These are phyloP conservation scores for Choristoneura rosaceana DNA, from an alignment of 2,888 invertebrate species.

Conservation along the genomic window DNA sequence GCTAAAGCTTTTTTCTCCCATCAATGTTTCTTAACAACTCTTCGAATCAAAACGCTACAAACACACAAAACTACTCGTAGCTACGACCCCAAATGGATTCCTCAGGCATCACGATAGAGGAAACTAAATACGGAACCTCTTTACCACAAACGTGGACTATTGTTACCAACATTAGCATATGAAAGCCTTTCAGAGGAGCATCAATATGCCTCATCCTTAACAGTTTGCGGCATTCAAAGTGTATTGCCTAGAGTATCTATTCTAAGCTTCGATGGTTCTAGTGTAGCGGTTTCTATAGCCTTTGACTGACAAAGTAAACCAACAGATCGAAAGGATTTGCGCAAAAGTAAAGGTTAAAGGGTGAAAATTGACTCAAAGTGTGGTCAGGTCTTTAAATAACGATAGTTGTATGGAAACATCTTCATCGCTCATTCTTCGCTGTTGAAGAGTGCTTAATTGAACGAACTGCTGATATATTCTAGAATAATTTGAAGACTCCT, in stretches of 20 bases:
- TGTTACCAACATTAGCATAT: slow-evolving; percentile 27
- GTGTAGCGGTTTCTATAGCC: not conserved
- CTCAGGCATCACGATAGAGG: not conserved
- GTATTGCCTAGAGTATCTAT: not conserved
- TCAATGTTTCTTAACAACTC: no score
- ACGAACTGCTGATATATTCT: no score
- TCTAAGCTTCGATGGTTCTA: not conserved
- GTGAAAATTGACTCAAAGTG: no score
- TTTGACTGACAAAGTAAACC: not conserved
- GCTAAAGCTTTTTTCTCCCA: no score
- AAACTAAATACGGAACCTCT: slow-evolving; percentile 1
- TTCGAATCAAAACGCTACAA: not conserved
- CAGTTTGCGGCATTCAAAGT: not conserved
- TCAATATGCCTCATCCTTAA: slow-evolving; percentile 26
- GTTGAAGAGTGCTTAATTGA: no score
- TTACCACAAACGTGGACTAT: slow-evolving; percentile 13
- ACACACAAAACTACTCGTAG: not conserved
- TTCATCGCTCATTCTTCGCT: no score
- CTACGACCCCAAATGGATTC: not conserved
- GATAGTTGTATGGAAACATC: no score
- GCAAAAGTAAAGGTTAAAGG: no score
- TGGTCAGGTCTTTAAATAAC: no score
- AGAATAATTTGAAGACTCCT: no score
- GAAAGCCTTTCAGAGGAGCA: slow-evolving; percentile 18
- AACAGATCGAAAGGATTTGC: no score